phyloP scores from a whole-genome alignment of 2,888 invertebrate species.

The Ormyrus thymus region DNA sequence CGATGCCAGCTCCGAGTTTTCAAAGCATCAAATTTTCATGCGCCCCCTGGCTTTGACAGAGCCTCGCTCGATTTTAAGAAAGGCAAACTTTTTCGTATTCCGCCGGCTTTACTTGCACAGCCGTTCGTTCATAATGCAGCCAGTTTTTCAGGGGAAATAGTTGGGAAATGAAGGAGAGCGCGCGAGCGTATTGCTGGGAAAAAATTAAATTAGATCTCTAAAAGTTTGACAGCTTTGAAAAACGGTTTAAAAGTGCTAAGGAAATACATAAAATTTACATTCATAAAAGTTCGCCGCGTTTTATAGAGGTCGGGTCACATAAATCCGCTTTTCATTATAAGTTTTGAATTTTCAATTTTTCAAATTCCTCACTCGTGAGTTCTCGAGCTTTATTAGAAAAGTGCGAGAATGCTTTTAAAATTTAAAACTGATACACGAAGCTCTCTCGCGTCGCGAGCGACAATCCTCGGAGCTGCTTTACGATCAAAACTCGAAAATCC shows the following conservation, averaged over 20 bases:
- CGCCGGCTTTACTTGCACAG: no score
- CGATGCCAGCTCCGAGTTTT: background rate
- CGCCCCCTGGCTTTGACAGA: no score
- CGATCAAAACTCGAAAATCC: background rate
- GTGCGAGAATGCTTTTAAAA: slow-evolving; percentile 4
- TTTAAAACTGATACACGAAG: slow-evolving; percentile 12
- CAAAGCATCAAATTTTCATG: background rate
- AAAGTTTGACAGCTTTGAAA: background rate
- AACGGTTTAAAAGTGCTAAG: background rate
- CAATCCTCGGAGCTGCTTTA: no score
- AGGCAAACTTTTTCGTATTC: no score
- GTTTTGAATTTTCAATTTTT: background rate
- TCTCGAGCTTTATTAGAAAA: background rate
- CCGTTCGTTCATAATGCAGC: no score
- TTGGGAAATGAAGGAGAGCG: no score
- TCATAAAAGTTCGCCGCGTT: background rate
- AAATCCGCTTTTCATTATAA: background rate
- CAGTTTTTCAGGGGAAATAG: no score
- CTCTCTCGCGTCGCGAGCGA: background rate
- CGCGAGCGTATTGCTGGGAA: no score
- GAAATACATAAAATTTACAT: background rate
- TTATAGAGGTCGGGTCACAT: background rate
- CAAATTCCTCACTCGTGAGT: background rate
- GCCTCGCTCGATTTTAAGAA: no score
- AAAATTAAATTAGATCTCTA: background rate